These are phyloP conservation scores for Nephrotoma appendiculata DNA, from an alignment of 2,888 invertebrate genomes.

Conservation along the genomic window DNA sequence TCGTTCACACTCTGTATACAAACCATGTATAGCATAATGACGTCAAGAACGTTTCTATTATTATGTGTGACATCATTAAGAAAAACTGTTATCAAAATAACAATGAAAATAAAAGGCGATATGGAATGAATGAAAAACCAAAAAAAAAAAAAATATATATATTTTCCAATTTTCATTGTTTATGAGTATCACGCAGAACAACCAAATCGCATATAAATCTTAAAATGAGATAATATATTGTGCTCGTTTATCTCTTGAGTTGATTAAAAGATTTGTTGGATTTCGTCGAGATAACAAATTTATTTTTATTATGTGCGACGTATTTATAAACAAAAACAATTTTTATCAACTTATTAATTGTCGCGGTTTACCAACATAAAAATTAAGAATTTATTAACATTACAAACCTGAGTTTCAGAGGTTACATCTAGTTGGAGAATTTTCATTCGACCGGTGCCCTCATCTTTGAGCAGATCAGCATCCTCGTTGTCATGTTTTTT, in stretches of 20 bases:
- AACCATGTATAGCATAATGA: not conserved
- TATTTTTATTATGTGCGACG: not conserved
- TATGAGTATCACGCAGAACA: not conserved
- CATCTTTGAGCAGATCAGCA: constrained; percentile 60
- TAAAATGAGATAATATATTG: not conserved
- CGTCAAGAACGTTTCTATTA: not conserved
- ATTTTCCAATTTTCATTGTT: not conserved
- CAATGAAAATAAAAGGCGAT: not conserved
- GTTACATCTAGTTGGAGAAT: constrained; percentile 68
- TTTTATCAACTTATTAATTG: not conserved
- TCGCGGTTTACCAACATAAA: not conserved
- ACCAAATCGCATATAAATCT: not conserved
- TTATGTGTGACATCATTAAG: not conserved
- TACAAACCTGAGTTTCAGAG: constrained; percentile 50
- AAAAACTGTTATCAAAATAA: not conserved
- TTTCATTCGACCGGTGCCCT: constrained; percentile 58
- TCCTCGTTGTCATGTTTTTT: constrained; percentile 49
- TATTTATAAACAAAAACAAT: not conserved
- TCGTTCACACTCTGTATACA: not conserved
- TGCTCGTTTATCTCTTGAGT: not conserved
- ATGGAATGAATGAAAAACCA: not conserved
- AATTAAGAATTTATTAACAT: not conserved
- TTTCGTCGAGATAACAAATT: not conserved
- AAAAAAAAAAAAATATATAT: not conserved
- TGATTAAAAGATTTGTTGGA: not conserved